Evolutionary conservation across 2,797 vertebrate genomes (phyloP).

Genomic region (Loris lydekkerianus): DNA sequence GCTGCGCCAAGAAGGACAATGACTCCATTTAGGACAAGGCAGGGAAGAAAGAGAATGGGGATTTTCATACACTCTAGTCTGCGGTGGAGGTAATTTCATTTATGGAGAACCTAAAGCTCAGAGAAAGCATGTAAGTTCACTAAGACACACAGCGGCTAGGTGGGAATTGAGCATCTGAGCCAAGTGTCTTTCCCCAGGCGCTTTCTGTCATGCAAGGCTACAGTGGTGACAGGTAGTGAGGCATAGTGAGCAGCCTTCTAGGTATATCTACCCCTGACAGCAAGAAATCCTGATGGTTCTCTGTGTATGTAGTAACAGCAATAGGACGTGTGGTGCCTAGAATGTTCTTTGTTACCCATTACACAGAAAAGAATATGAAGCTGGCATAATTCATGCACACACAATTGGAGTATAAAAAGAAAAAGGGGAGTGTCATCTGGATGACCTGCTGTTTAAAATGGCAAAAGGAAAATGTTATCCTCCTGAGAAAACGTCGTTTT

Average conservation of each 20-base stretch:
- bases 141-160: neutral
- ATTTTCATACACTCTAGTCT: neutral
- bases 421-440: neutral
- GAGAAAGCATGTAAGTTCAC: neutral
- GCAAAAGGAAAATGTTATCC: neutral
- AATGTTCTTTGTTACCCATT: neutral
- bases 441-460: neutral
- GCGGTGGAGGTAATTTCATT: neutral
- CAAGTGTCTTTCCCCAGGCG: neutral
- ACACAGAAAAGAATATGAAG: neutral
- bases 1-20: neutral
- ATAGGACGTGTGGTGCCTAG: neutral
- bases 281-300: neutral
- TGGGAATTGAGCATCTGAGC: neutral
- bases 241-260: fast-evolving
- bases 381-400: neutral
- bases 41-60: neutral
- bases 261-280: fast-evolving
- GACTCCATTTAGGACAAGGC: neutral
- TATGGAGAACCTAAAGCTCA: neutral
- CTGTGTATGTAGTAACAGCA: neutral
- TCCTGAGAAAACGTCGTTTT: neutral
- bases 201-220: neutral
- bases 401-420: neutral
- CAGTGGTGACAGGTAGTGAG: neutral